Evolutionary conservation across 2,888 invertebrate species (phyloP), one percentile per base, ranked within the genome.

Genomic region (Heliconius ismenius): DNA sequence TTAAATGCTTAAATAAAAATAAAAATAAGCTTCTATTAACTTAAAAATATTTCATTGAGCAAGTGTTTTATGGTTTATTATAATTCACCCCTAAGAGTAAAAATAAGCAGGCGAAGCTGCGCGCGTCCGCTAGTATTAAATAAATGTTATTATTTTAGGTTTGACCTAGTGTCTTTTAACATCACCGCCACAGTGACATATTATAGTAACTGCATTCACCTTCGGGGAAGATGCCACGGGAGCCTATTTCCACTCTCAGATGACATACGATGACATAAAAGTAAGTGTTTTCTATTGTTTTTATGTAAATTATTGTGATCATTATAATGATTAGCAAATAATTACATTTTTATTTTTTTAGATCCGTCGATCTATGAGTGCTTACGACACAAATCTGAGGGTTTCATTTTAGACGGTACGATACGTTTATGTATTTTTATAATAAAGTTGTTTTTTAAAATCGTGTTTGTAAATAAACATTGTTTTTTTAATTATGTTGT

Each of bases 231-330:
- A 67, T 67, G 67, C 43, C 39, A 43, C 67, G 39, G 67, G 67
- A 67, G 67, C 39, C 39, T 67, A 67, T 67, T 67, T 67, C 67
- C 67, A 67, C 39, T 67, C 67, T 43, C 39, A 67, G 39, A 39
- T 67, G 67, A 67, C 67, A 39, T 24, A 39, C 13, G 13, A 21
- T n/a, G 21, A n/a, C 36, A n/a, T 39, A 65, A 65, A n/a, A 36
- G 67, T 67, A 6, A 67, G 39, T 39, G 13, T 24, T 67, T 67
- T 18, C 0, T 39, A 15, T 60, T 24, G 9, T n/a, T 24, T 24
- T 60, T 60, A 60, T 11, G 21, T n/a, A 54, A 54, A 54, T 49
- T 58, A n/a, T 58, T 58, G 18, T 49, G 0, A 49, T 43, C 2
- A 13, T 3, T 10, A 26, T 26, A 6, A 32, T 4, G 4, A 60